These are phyloP conservation scores for Phataginus tricuspis DNA, from an alignment of 2,797 vertebrate species.

Conservation along the genomic window DNA sequence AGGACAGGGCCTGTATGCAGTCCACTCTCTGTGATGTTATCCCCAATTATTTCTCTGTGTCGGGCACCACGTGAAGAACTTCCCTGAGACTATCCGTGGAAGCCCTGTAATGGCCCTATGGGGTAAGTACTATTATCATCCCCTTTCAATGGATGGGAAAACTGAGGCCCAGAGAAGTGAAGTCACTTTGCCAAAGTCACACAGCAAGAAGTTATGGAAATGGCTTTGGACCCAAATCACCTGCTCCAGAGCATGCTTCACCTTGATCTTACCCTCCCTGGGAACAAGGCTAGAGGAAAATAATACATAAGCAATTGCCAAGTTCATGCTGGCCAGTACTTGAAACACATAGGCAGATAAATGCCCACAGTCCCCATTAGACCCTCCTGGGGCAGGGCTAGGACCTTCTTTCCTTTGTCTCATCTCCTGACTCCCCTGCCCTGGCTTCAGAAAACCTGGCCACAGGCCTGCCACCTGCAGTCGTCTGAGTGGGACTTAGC, in stretches of 20 bases:
- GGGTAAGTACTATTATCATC: neutral
- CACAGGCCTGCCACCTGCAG: neutral
- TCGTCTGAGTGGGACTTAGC: neutral
- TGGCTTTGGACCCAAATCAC: neutral
- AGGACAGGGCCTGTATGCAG: neutral
- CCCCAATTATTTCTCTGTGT: neutral
- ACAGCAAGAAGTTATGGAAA: neutral
- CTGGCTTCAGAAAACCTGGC: neutral
- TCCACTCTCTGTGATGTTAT: neutral
- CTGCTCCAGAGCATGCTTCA: neutral
- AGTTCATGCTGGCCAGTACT: neutral
- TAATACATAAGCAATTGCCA: neutral
- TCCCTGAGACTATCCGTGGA: neutral
- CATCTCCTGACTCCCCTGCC: neutral
- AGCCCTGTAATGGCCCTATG: neutral
- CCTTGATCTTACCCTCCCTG: neutral
- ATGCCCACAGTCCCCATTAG: neutral
- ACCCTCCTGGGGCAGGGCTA: neutral
- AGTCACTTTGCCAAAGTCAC: neutral
- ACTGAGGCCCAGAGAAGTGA: neutral
- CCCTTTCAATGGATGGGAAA: neutral
- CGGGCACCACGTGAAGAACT: neutral
- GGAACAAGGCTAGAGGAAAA: neutral
- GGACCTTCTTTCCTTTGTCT: neutral
- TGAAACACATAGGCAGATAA: neutral